Evolutionary conservation across 2,113 vertebrate species (phyloP).

Genomic region (Asarcornis scutulata): DNA sequence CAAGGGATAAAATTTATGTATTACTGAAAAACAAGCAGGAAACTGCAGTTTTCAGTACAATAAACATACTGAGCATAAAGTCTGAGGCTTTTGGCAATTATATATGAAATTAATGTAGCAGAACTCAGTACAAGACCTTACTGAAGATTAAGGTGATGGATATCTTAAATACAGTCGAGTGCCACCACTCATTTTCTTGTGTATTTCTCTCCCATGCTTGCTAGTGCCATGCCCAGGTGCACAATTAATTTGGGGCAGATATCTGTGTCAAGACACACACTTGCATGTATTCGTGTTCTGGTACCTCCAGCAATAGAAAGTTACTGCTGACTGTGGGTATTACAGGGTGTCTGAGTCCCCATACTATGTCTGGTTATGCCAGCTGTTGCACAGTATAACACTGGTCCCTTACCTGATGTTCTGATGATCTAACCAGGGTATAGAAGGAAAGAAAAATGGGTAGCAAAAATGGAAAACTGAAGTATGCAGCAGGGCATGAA

Average conservation of each 20-base stretch:
- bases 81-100: slow-evolving; percentile 32
- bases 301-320: neutral
- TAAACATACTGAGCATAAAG: neutral
- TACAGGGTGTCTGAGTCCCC: neutral
- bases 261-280: neutral
- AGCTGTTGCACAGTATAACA: neutral
- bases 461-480: neutral
- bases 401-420: neutral
- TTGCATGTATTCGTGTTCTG: neutral
- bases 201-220: rapidly evolving
- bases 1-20: slow-evolving; percentile 30
- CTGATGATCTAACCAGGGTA: neutral
- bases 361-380: neutral
- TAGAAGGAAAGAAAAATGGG: neutral
- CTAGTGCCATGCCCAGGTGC: neutral
- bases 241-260: neutral
- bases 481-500: rapidly evolving
- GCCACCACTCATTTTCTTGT: neutral
- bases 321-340: neutral
- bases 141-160: neutral
- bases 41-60: slow-evolving; percentile 34
- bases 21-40: slow-evolving; percentile 19
- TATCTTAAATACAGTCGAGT: neutral
- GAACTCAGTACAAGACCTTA: neutral
- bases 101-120: neutral